phyloP scores from a whole-genome alignment of 2,888 invertebrate species.

The Himalopsyche japonica region DNA sequence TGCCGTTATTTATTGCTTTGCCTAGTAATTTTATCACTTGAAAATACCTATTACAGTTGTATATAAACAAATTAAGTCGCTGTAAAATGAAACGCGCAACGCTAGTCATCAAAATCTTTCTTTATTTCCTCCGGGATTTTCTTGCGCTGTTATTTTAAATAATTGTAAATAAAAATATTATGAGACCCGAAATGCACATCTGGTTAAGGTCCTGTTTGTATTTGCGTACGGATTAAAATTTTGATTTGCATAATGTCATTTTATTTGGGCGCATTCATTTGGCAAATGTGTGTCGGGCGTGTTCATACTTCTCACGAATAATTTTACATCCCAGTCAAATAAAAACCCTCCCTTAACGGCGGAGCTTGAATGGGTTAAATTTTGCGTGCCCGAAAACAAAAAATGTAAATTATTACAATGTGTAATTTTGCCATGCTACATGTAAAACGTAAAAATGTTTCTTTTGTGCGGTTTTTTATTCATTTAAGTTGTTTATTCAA shows the following conservation, averaged over 20 bases:
- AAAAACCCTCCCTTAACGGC: not conserved
- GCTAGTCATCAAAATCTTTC: not conserved
- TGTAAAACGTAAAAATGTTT: not conserved
- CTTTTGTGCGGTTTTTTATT: not conserved
- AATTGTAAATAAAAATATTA: not conserved
- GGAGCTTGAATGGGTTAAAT: not conserved
- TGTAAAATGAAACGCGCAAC: too few species aligned
- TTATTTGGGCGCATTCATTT: conserved; percentile 16
- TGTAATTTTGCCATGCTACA: not conserved
- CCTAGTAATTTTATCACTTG: too few species aligned
- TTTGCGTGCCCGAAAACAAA: not conserved
- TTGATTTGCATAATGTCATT: conserved; percentile 27
- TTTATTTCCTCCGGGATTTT: not conserved
- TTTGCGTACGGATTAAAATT: conserved; percentile 23
- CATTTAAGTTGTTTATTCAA: not conserved
- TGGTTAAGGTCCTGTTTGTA: conserved; percentile 4
- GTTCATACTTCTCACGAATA: conserved; percentile 9
- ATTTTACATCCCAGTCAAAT: conserved; percentile 9
- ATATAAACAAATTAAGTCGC: too few species aligned
- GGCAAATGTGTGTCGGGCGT: conserved; percentile 7
- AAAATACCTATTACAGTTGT: too few species aligned
- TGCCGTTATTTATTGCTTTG: too few species aligned
- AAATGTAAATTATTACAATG: not conserved
- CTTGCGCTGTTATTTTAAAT: not conserved
- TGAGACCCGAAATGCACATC: not conserved